Base-by-base conservation (phyloP, 2,113 vertebrate species). In the Oreochromis aureus region DNA sequence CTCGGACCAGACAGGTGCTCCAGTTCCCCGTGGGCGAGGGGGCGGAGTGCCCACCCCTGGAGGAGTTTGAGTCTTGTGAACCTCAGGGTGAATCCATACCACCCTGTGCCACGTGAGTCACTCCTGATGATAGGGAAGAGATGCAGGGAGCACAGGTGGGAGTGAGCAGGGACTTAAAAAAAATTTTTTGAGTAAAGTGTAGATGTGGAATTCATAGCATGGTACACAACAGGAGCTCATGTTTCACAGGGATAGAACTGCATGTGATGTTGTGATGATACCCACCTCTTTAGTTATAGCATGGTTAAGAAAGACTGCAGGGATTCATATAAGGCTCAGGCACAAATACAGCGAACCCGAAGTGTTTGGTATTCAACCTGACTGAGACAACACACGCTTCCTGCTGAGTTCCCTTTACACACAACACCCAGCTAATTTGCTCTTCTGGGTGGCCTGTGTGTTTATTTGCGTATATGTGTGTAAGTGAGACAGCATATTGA, bases 71-170 rank as follows among this genome's bases (percentile, higher is more conserved):
- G 34, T 69, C 93, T 1, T 99, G 99, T 73, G 88, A 97, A 56
- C 95, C 97, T 61, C 94, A 95, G 89, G 97, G 96, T 48, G 97
- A 98, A 2, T 95, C 93, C 0, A 88, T 97, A 4, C 94, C 95
- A 10, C 97, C 97, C 0, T 99, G 98, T 83, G 94, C 98, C 89
- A 97, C 55, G 99, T 99, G 95, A 98, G 98, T 97, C 85, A 51
- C 19, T 41, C 58, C 3, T 56, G 39, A 56, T 69, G 19, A 69
- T 5, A 2, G 69, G 18, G 10, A 8, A 22, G 71, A 46, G n/a
- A n/a, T 32, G 24, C 8, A n/a, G 24, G 24, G 16, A 63, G 41
- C 46, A 10, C 79, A 54, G 76, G 24, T 4, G 83, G 83, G 80
- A 24, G 22, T 6, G 6, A 66, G 8, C 32, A 16, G 24, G 1